These are phyloP conservation scores for Mesoclemmys tuberculata DNA, from an alignment of 2,113 vertebrate species.

Conservation along the genomic window DNA sequence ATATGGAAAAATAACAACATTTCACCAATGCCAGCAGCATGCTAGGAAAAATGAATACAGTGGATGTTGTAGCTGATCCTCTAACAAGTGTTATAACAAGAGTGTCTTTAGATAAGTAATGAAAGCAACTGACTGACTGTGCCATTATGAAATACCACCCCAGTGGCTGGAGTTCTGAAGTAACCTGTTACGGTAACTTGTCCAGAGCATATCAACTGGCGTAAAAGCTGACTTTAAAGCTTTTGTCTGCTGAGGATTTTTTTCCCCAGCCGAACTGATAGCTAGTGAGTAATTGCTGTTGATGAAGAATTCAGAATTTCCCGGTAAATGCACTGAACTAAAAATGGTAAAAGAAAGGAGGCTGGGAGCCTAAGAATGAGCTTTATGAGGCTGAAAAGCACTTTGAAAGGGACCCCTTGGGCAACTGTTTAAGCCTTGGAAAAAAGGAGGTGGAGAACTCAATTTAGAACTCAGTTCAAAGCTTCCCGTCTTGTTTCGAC, in stretches of 20 bases:
- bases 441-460: neutral
- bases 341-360: neutral
- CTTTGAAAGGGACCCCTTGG: conserved; percentile 18
- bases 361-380: neutral
- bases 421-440: neutral
- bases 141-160: neutral
- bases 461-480: neutral
- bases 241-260: neutral
- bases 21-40: neutral
- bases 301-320: neutral
- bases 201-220: neutral
- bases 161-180: conserved; percentile 9
- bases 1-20: neutral
- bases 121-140: neutral
- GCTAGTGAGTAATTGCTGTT: conserved; percentile 37
- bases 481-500: neutral
- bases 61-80: neutral
- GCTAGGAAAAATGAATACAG: neutral
- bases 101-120: neutral
- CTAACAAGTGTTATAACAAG: neutral
- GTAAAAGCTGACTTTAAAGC: neutral
- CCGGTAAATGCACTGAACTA: conserved; percentile 15
- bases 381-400: conserved; percentile 28
- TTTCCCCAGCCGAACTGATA: neutral
- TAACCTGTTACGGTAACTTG: neutral